Conservation (phyloP, 2,113 vertebrate species). For the Alaudala cheleensis region DNA sequence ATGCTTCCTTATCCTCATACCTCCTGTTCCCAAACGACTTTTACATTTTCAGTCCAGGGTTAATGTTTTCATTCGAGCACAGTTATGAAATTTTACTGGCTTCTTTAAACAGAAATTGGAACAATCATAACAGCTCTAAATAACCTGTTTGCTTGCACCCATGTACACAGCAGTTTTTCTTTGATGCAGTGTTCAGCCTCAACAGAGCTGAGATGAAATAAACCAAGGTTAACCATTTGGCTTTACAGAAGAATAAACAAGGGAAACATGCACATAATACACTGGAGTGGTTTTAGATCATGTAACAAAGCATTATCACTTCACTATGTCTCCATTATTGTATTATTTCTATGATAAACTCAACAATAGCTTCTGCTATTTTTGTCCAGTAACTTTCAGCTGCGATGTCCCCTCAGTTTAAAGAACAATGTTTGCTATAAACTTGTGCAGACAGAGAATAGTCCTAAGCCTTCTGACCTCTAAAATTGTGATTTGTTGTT, state of each 20-base stretch:
- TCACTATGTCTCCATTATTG: neutral
- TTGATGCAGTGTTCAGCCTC: neutral
- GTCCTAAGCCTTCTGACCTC: neutral
- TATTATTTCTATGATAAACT: neutral
- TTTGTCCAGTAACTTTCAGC: neutral
- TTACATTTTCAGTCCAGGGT: neutral
- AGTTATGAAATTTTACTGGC: neutral
- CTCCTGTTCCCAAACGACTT: neutral
- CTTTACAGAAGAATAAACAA: conserved; percentile 4
- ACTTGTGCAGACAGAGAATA: neutral
- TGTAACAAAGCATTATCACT: neutral
- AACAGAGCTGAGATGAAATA: neutral
- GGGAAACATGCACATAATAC: neutral
- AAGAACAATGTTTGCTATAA: neutral
- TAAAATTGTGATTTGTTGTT: neutral
- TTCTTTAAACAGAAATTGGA: conserved; percentile 22
- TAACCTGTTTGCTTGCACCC: neutral
- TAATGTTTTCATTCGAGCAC: neutral
- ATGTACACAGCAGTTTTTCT: neutral
- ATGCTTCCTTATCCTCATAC: neutral
- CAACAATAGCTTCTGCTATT: neutral
- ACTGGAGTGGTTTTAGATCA: neutral
- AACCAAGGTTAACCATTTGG: neutral
- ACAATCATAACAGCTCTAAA: neutral
- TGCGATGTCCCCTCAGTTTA: neutral